phyloP scores from a whole-genome alignment of 2,797 vertebrate species.

The Oreochromis mossambicus region DNA sequence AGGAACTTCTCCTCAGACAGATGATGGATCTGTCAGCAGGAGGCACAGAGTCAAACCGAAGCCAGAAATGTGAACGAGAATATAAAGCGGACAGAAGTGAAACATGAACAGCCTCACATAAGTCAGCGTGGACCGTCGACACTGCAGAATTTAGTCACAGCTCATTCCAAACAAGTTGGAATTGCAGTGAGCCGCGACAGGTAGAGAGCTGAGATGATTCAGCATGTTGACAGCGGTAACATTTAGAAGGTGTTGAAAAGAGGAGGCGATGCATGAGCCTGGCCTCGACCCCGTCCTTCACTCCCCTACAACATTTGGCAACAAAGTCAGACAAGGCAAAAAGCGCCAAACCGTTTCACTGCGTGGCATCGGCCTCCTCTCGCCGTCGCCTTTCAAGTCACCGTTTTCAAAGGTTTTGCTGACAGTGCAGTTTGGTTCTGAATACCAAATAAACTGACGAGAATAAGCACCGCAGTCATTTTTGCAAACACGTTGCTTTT shows the following conservation, averaged over 20 bases:
- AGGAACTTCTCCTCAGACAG: neutral
- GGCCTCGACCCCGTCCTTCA: conserved; percentile 29
- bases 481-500: neutral
- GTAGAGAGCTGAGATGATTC: neutral
- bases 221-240: conserved; percentile 44
- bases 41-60: neutral
- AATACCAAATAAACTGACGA: neutral
- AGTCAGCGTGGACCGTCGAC: neutral
- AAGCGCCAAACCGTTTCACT: neutral
- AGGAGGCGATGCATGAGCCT: neutral
- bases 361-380: neutral
- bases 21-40: conserved; percentile 1
- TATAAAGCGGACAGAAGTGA: neutral
- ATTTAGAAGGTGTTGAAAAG: conserved; percentile 39
- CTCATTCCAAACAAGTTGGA: neutral
- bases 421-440: neutral
- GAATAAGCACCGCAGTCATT: neutral
- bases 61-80: neutral
- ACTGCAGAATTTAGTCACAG: conserved; percentile 5
- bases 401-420: neutral
- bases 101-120: neutral
- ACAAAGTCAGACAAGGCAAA: neutral
- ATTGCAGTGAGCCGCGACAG: neutral
- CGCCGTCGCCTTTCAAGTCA: neutral
- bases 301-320: neutral